Base-by-base conservation (phyloP, 2,113 vertebrate genomes). In the Amphiprion ocellaris region DNA sequence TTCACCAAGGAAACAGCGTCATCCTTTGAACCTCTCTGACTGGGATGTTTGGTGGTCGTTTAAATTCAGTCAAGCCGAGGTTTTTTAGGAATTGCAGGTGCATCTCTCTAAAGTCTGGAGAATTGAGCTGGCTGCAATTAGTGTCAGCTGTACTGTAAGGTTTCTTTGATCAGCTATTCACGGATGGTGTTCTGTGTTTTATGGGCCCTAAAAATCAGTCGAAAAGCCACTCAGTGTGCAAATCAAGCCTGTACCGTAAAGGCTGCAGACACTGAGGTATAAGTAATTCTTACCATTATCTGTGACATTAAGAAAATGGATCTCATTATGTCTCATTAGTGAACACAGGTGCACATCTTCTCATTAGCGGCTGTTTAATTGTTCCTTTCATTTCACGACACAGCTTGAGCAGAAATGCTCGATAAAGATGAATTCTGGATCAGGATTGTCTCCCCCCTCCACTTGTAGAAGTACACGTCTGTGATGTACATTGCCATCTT, bases 71-170 rank as follows among this genome's bases (percentile, higher is more conserved):
- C 65, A 74, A 41, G 74, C 56, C 28, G 37, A 75, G 79, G 63
- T 69, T 70, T 78, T 73, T 76, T 26, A 74, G 54, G 77, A 79
- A 80, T 76, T 82, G 84, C 89, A 92, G 87, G 88, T 92, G 90
- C 86, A 50, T 80, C 64, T 74, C 80, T 62, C 46, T 49, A 63
- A 81, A 81, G 71, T 82, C 69, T 79, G 26, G 46, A 74, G 60
- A 68, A 74, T 41, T 69, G 73, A 81, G 70, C 37, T 52, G 60
- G 52, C 50, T 79, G 86, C 74, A 90, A 89, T 91, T 89, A 90
- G 74, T 68, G 82, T 85, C 82, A 87, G 73, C 61, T 61, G 71
- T 61, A 77, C 67, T 79, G 61, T 65, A 49, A 47, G 61, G 19
- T 63, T 39, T 74, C 78, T 86, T 81, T 89, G 50, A 83, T 85